These are phyloP conservation scores for Pterostichus madidus DNA, from an alignment of 2,888 invertebrate species.

Conservation along the genomic window DNA sequence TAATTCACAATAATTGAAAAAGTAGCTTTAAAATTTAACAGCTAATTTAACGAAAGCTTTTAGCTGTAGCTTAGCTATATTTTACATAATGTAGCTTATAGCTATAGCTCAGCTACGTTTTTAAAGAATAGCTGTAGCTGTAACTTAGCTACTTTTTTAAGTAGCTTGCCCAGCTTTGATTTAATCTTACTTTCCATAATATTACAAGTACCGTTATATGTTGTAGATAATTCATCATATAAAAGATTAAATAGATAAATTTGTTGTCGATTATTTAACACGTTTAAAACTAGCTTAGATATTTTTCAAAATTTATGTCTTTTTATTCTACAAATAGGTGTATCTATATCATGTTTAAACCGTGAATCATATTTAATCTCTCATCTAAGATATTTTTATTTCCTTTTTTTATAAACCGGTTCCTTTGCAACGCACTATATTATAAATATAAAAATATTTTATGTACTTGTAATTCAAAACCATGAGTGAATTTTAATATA, in stretches of 20 bases:
- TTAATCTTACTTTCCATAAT: constrained; percentile 3
- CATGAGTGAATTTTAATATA: neutral
- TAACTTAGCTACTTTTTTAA: too few species aligned
- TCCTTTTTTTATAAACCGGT: constrained; percentile 30
- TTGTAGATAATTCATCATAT: constrained; percentile 16
- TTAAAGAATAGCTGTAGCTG: too few species aligned
- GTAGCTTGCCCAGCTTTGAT: too few species aligned
- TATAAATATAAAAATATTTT: constrained; percentile 29
- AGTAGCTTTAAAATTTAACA: too few species aligned
- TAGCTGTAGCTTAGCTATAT: too few species aligned
- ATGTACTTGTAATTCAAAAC: constrained; percentile 24
- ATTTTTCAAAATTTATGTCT: constrained; percentile 23
- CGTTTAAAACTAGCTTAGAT: neutral
- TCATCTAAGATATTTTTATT: constrained; percentile 37
- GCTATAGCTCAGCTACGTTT: too few species aligned
- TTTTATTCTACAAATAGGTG: constrained; percentile 31
- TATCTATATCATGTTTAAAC: constrained; percentile 7
- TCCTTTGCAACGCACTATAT: constrained; percentile 3
- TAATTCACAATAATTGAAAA: too few species aligned
- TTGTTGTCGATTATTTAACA: constrained; percentile 15
- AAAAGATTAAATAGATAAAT: constrained; percentile 28
- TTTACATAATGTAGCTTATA: too few species aligned
- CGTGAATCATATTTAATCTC: constrained; percentile 29
- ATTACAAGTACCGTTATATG: constrained; percentile 20
- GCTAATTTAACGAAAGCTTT: too few species aligned